These are phyloP conservation scores for Drosophila suboccidentalis DNA, from an alignment of 2,888 invertebrate genomes.

Conservation along the genomic window DNA sequence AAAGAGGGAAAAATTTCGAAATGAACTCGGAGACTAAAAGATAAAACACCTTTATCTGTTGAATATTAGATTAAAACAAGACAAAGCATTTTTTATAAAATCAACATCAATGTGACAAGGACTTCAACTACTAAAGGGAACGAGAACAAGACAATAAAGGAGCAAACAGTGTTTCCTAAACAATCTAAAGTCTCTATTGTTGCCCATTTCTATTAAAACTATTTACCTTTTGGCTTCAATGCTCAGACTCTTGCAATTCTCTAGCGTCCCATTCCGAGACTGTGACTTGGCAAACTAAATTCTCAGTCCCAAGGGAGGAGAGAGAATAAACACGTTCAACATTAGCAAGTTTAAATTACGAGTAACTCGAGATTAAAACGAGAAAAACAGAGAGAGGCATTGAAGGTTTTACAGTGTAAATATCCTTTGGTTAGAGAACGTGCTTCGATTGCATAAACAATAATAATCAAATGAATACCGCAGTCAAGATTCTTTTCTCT, in stretches of 20 bases:
- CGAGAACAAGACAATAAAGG: too few species aligned
- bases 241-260: constrained; percentile 32
- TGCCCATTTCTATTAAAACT: constrained; percentile 13
- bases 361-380: constrained; percentile 29
- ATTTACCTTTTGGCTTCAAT: constrained; percentile 14
- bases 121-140: too few species aligned
- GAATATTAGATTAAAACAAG: background rate
- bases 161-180: background rate
- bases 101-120: background rate
- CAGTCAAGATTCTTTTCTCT: constrained; percentile 16
- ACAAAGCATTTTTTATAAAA: background rate
- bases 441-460: constrained; percentile 68
- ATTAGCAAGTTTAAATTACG: constrained; percentile 51
- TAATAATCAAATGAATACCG: constrained; percentile 70
- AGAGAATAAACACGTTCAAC: constrained; percentile 28
- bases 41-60: background rate
- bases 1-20: too few species aligned
- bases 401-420: constrained; percentile 23
- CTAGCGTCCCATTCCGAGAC: constrained; percentile 33
- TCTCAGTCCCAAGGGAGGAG: constrained; percentile 18
- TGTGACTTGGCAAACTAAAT: constrained; percentile 19
- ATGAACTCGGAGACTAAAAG: background rate
- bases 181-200: constrained; percentile 8
- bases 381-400: background rate
- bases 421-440: constrained; percentile 59